Conservation (phyloP, 2,113 vertebrate species). For the Labeo rohita region DNA sequence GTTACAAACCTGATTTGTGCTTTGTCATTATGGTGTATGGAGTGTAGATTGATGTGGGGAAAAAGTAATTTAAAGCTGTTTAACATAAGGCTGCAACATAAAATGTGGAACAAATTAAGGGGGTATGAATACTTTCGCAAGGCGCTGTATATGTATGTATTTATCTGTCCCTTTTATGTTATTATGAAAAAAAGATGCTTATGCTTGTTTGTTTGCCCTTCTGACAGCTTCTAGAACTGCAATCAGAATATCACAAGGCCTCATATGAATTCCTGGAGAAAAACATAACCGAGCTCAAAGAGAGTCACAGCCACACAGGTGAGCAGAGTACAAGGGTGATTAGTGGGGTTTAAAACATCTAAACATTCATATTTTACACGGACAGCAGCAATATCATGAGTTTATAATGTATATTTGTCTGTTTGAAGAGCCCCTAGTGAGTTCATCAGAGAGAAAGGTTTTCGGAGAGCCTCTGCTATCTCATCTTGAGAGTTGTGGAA, state of each 20-base stretch:
- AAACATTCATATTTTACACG: neutral
- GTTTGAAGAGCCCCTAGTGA: conserved; percentile 58
- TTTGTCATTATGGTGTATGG: too few species aligned
- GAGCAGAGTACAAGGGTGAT: neutral
- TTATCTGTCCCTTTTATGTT: too few species aligned
- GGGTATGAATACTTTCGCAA: too few species aligned
- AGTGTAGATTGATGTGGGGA: too few species aligned
- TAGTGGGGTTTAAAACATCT: neutral
- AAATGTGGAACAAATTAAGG: too few species aligned
- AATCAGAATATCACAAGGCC: conserved; percentile 88
- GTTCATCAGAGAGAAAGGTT: conserved; percentile 70
- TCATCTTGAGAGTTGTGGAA: conserved; percentile 79
- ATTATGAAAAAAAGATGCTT: too few species aligned
- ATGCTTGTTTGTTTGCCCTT: neutral
- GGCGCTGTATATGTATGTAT: too few species aligned
- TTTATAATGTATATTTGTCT: conserved; percentile 12
- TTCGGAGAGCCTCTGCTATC: conserved; percentile 84
- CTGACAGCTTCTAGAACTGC: conserved; percentile 89
- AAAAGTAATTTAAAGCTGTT: too few species aligned
- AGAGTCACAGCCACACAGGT: conserved; percentile 83
- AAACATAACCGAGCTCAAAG: conserved; percentile 85
- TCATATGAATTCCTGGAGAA: conserved; percentile 84
- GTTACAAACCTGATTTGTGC: too few species aligned
- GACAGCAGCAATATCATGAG: neutral
- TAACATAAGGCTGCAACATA: too few species aligned